These are phyloP conservation scores for Lissonota sp. DNA, from an alignment of 2,888 invertebrate genomes.

Conservation along the genomic window DNA sequence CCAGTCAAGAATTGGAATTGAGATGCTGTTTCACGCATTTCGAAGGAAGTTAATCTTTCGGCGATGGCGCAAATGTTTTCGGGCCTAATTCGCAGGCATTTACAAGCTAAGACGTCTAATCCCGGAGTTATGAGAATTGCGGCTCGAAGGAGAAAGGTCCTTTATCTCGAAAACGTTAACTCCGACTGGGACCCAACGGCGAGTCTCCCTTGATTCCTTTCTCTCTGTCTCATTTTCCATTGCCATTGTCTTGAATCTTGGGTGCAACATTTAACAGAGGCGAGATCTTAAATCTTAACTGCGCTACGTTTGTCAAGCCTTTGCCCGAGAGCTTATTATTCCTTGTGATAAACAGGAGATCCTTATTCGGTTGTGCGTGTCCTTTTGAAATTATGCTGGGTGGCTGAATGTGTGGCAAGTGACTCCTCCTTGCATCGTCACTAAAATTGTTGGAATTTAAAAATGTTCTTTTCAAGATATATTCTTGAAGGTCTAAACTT, in stretches of 20 bases:
- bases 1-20: no score
- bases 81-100: background rate
- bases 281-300: conserved; percentile 83
- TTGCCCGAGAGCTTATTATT: conserved; percentile 39
- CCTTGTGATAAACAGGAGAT: conserved; percentile 33
- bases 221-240: conserved; percentile 38
- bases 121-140: background rate
- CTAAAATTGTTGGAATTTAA: no score
- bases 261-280: conserved; percentile 66
- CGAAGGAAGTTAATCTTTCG: conserved; percentile 27
- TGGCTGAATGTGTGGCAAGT: background rate
- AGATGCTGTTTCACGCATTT: no score
- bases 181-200: background rate
- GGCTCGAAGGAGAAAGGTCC: no score
- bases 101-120: background rate
- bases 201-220: conserved; percentile 29
- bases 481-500: no score
- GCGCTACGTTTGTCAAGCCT: conserved; percentile 78
- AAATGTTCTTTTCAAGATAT: no score
- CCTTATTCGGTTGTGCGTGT: conserved; percentile 24
- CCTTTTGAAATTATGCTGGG: conserved; percentile 34
- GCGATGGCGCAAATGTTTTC: background rate
- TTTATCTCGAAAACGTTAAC: conserved; percentile 32
- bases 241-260: conserved; percentile 78
- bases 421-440: no score